Base-by-base conservation (phyloP, 1,140 invertebrate genomes). In the Zaprionus tsacasi region DNA sequence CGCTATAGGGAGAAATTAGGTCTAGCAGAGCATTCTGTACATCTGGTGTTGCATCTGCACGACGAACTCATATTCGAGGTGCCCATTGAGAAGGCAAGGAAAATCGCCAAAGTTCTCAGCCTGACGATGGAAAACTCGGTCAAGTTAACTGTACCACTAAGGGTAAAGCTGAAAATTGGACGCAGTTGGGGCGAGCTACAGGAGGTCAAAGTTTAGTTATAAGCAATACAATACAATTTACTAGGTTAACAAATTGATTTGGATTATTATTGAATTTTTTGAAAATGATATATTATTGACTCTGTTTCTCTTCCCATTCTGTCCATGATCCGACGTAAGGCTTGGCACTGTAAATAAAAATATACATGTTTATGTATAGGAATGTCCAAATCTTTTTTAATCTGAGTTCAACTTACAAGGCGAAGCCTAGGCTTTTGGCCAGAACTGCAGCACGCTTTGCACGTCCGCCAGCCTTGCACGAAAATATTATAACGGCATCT, bases 1-100 rank as follows among this genome's bases (percentile, higher is more conserved):
- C 92, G 70, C 13, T 81, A 76, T 66, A 68, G 74, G 27, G 79
- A 67, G 67, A 92, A 75, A 38, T 90, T 81, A 64, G 93, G 82
- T 25, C 93, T 92, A 40, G 79, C 74, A 11, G 67, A 56, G 70
- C 71, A 72, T 5, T 54, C 72, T 55, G 92, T 82, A 75, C 92
- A 91, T 70, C 93, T 99, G 17, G 94, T 99, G 3, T 93, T 99
- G 40, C 98, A 99, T 91, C 93, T 99, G 73, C 98, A 99, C 91
- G 99, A 99, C 93, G 99, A 99, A 94, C 93, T 99, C 1, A 95
- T 99, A 27, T 99, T 97, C 88, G 98, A 99, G 94, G 97, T 99
- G 68, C 93, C 94, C 15, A 77, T 93, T 72, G 88, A 93, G 12
- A 94, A 96, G 91, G 91, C 97, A 17, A 85, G 93, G 8, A 82